Percentiles rank a stretch among this genome's conserved stretches.
Conservation (phyloP, 2,797 vertebrate genomes). For the Hydrophis major region DNA sequence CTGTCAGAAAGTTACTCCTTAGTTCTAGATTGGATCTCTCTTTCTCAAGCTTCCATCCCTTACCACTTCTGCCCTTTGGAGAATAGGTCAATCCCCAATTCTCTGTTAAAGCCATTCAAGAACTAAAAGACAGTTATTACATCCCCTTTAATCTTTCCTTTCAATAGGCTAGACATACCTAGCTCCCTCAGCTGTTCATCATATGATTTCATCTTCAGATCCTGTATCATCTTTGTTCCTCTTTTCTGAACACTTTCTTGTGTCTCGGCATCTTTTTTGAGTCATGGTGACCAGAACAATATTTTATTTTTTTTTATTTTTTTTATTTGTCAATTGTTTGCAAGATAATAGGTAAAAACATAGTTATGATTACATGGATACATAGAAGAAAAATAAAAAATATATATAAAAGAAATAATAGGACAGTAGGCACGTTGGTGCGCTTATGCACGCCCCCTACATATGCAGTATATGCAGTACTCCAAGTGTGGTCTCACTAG, state of each 20-base stretch:
- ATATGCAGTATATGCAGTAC: not conserved
- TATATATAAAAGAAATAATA: too few relatives aligned
- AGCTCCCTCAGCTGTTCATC: not conserved
- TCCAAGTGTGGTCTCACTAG: not conserved
- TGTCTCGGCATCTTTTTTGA: not conserved
- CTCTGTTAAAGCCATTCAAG: not conserved
- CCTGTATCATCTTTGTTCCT: not conserved
- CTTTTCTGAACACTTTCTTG: not conserved
- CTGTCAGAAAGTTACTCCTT: not conserved
- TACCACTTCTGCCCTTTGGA: not conserved
- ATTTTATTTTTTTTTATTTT: too few relatives aligned
- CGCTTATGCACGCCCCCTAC: too few relatives aligned
- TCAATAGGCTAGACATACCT: not conserved
- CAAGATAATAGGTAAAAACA: too few relatives aligned
- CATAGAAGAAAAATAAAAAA: too few relatives aligned
- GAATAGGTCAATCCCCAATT: not conserved
- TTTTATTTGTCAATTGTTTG: too few relatives aligned
- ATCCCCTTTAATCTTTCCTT: not conserved
- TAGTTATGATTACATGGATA: too few relatives aligned
- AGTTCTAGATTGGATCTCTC: not conserved
- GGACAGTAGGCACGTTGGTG: too few relatives aligned
- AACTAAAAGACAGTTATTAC: not conserved
- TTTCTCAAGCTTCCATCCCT: not conserved
- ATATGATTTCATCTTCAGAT: not conserved
- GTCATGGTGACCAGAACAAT: not conserved